Base-by-base conservation (phyloP, 1,140 invertebrate species). In the Drosophila navojoa region DNA sequence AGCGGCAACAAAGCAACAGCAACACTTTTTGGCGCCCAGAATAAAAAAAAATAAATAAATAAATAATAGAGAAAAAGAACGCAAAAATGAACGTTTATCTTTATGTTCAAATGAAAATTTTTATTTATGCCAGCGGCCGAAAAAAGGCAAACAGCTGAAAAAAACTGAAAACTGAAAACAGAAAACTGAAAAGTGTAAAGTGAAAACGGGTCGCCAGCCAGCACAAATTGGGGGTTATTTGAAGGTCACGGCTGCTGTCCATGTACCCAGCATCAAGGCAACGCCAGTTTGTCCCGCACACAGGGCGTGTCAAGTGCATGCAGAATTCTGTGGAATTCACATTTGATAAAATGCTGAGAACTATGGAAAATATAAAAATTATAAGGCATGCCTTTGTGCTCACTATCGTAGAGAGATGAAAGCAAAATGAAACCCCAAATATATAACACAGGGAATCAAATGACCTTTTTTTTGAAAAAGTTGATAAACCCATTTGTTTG, bases 51-150 rank as follows among this genome's bases (percentile, higher is more conserved):
- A 1, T 2, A 3, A 38, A 40, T 27, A 53, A 58, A 72, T 54
- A 52, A 66, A 59, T 59, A 1, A 22, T 22, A 22, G 19, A 22
- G 19, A 22, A 22, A 22, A 22, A 59, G 15, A 40, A 16, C 25
- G 54, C 52, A 86, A 78, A 78, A 81, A 73, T 67, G 60, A 87
- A 76, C 71, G 79, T 84, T 89, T 89, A 89, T 84, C 82, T 87
- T 87, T 79, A 84, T 84, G 79, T 89, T 71, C 60, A 87, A 89
- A 87, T 87, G 82, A 89, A 79, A 84, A 87, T 87, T 87, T 86
- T 89, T 87, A 87, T 87, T 87, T 87, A 84, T 87, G 79, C 72
- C 59, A 71, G 58, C 64, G 75, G 71, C 79, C 71, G 79, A 79
- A 87, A 87, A 77, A 87, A 81, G 68, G 71, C 68, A 47, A 78